Conservation (phyloP, 1,140 invertebrate genomes). For the Anthonomus grandis region DNA sequence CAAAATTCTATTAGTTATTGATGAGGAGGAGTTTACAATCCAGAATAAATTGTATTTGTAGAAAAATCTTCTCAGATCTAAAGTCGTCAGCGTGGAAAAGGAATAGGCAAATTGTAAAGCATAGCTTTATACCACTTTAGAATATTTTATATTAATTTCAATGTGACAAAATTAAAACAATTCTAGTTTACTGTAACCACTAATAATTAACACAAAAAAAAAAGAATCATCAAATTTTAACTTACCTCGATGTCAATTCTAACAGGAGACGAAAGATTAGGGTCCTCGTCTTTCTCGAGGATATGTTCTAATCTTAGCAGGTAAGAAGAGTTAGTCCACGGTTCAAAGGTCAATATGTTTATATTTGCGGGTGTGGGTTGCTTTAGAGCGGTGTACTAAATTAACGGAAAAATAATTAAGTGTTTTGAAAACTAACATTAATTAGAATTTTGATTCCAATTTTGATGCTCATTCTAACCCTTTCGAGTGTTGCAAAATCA, state of each 20-base stretch:
- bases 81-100: too few species aligned
- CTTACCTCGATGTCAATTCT: constrained; percentile 48
- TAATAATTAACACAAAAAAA: not conserved
- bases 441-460: too few species aligned
- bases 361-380: constrained; percentile 59
- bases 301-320: constrained; percentile 73
- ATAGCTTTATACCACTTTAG: too few species aligned
- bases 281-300: constrained; percentile 64
- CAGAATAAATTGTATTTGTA: too few species aligned
- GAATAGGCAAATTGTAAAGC: too few species aligned
- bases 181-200: not conserved
- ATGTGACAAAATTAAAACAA: not conserved
- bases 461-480: too few species aligned
- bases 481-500: too few species aligned
- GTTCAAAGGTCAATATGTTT: constrained; percentile 70
- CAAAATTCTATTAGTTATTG: too few species aligned
- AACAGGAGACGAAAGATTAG: constrained; percentile 54
- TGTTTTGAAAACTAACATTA: too few species aligned
- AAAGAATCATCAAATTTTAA: not conserved
- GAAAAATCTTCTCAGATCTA: too few species aligned
- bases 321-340: constrained; percentile 55
- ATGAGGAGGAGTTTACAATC: too few species aligned
- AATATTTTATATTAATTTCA: not conserved
- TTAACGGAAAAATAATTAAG: too few species aligned
- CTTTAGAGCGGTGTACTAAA: constrained; percentile 8